A percentile compares a stretch with the other conserved stretches of the same genome.
phyloP scores from a whole-genome alignment of 2,888 invertebrate species.

The Ichneumon xanthorius region DNA sequence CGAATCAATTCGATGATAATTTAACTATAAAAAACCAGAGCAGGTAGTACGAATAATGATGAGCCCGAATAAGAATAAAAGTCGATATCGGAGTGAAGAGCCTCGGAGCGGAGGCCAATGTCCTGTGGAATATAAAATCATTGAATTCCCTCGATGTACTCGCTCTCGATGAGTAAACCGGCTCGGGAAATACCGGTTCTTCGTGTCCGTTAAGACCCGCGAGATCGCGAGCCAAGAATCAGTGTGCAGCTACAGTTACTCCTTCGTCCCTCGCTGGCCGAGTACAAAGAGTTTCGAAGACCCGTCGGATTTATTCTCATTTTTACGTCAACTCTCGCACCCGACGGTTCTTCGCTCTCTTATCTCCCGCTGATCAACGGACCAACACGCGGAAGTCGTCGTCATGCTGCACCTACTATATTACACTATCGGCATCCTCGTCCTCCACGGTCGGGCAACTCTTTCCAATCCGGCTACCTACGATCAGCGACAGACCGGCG shows the following conservation, averaged over 20 bases:
- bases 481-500: slow-evolving; percentile 92
- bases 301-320: slow-evolving; percentile 52
- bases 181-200: slow-evolving; percentile 64
- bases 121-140: not conserved
- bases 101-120: slow-evolving; percentile 25
- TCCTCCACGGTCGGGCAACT: slow-evolving; percentile 72
- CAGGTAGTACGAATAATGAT: not conserved
- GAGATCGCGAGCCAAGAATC: slow-evolving; percentile 23
- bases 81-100: not conserved
- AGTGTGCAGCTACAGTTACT: slow-evolving; percentile 57
- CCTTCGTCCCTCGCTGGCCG: slow-evolving; percentile 18
- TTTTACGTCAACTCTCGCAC: slow-evolving; percentile 56
- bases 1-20: not conserved
- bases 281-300: slow-evolving; percentile 29
- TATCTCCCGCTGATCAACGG: not conserved
- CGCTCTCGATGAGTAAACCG: slow-evolving; percentile 49
- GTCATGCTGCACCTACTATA: slow-evolving; percentile 60
- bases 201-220: slow-evolving; percentile 26
- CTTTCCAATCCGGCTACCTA: slow-evolving; percentile 84
- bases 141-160: slow-evolving; percentile 26
- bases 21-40: not conserved
- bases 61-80: not conserved
- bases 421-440: slow-evolving; percentile 84
- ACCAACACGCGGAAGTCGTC: slow-evolving; percentile 42
- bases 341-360: slow-evolving; percentile 24